Base-by-base conservation (phyloP, 1,140 invertebrate species). In the Araneus ventricosus region DNA sequence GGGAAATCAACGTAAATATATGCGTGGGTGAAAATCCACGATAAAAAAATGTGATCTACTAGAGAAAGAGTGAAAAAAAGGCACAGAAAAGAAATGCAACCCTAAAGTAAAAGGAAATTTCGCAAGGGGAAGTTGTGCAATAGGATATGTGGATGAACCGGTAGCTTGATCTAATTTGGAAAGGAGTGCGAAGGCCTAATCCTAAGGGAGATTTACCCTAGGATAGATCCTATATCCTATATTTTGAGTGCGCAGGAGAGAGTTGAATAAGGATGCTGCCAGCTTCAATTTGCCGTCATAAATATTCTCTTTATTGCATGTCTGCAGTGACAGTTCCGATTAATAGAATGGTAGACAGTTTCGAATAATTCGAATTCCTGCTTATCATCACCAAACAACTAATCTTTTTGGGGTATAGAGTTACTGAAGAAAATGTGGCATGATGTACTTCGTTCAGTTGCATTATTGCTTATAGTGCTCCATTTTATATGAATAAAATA, bases 141-240 rank as follows among this genome's bases (percentile, higher is more conserved):
- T 61, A 61, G 59, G 59, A 61, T 61, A 17, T 61, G 59, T 20
- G 59, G 59, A 61, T 61, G 59, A 61, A n/a, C 4, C 59, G 1
- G 59, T 61, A 61, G 14, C 59, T 37, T 79, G 70, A 79, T 79
- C 70, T 79, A 79, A 79, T 79, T 79, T 79, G 27, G 70, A 14
- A 30, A 24, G 22, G 59, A 61, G 59, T 61, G 59, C 59, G 59
- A 61, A 61, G 22, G 59, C 20, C 59, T 61, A 61, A 61, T 61
- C 59, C 59, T 61, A 0, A n/a, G 59, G 59, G 59, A 61, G 22
- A 61, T 61, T 61, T 61, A 24, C 59, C 59, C 59, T 24, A 20
- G 70, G 34, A 79, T 30, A 79, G 70, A 79, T 79, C 70, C 20
- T 37, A 22, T 79, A 37, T 79, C 70, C 27, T 79, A 37, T 79